phyloP scores from a whole-genome alignment of 2,888 invertebrate genomes.

The Deilephila elpenor region DNA sequence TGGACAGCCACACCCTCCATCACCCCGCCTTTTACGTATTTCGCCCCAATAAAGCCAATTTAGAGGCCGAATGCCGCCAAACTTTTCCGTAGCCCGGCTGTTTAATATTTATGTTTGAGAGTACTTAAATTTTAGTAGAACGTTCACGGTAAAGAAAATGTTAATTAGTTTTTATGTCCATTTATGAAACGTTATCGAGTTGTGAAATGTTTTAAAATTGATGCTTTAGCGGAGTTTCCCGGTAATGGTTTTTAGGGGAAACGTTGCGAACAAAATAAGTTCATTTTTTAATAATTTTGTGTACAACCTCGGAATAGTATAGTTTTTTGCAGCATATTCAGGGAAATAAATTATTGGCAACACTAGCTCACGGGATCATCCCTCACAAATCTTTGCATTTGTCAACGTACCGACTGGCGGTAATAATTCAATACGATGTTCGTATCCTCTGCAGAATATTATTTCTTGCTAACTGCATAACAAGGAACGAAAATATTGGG shows the following conservation, averaged over 20 bases:
- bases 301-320: too few species aligned
- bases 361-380: too few species aligned
- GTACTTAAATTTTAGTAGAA: constrained; percentile 26
- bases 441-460: too few species aligned
- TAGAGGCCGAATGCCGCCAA: constrained; percentile 42
- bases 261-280: not conserved
- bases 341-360: too few species aligned
- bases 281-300: not conserved
- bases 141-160: constrained; percentile 19
- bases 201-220: constrained; percentile 16
- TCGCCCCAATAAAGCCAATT: constrained; percentile 53
- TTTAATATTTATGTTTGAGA: constrained; percentile 44
- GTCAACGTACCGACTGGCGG: too few species aligned
- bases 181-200: constrained; percentile 7
- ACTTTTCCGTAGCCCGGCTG: constrained; percentile 44
- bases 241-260: not conserved
- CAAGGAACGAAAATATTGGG: too few species aligned
- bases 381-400: too few species aligned
- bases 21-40: constrained; percentile 34
- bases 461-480: too few species aligned
- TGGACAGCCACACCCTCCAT: not conserved
- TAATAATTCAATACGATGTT: too few species aligned
- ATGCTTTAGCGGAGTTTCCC: constrained; percentile 5
- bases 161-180: constrained; percentile 22
- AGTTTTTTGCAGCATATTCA: too few species aligned